A percentile compares a stretch with the other conserved stretches of the same genome.
These are phyloP conservation scores for Venusia cambrica DNA, from an alignment of 2,888 invertebrate species.

Conservation along the genomic window DNA sequence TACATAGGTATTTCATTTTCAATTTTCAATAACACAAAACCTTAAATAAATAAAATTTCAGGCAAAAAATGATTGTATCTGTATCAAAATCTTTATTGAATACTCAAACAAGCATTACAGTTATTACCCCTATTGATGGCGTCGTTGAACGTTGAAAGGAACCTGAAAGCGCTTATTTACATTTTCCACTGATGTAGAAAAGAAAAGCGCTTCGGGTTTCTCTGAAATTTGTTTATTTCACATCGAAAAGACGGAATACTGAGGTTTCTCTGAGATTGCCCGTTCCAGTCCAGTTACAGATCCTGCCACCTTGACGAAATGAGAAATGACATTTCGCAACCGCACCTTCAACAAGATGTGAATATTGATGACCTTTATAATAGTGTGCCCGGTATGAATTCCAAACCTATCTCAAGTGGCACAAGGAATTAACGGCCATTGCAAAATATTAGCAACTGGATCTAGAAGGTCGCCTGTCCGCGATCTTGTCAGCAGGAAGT, in stretches of 20 bases:
- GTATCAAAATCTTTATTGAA: too few relatives aligned
- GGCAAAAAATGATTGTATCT: too few relatives aligned
- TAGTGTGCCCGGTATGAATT: conserved; percentile 13
- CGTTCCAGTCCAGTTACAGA: too few relatives aligned
- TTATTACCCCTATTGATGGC: conserved; percentile 2
- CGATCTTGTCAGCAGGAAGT: conserved; percentile 45
- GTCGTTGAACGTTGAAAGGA: conserved; percentile 15
- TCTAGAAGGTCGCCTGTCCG: conserved; percentile 69
- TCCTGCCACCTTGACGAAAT: conserved; percentile 4
- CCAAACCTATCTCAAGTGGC: conserved; percentile 42
- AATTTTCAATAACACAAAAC: too few relatives aligned
- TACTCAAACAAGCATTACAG: too few relatives aligned
- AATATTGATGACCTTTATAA: conserved; percentile 19
- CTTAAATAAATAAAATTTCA: too few relatives aligned
- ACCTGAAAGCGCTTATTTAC: conserved; percentile 11
- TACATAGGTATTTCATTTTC: too few relatives aligned
- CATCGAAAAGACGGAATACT: too few relatives aligned
- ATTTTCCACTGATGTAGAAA: conserved; percentile 9
- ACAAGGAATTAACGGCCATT: conserved; percentile 59
- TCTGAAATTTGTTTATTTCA: conserved; percentile 22
- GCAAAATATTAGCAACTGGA: conserved; percentile 75
- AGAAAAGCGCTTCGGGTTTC: conserved; percentile 4
- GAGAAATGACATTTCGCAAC: conserved; percentile 14
- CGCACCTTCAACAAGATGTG: conserved; percentile 10
- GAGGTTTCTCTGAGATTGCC: conserved; percentile 10